Evolutionary conservation across 92 coral and sea anemone genomes (phyloP).

Genomic region (Epizoanthus rinbou): DNA sequence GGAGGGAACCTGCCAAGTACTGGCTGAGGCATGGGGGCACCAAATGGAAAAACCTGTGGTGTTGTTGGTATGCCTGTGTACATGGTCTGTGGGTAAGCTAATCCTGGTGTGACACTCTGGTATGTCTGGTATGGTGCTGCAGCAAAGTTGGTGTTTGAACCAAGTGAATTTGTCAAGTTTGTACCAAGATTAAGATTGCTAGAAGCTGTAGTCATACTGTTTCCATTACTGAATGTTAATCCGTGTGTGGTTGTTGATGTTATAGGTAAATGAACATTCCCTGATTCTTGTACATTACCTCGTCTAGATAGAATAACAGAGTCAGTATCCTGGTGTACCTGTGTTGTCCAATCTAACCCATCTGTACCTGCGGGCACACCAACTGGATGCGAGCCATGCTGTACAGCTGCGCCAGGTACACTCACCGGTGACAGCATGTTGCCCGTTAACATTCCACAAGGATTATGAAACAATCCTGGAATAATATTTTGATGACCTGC

Average conservation of each 20-base stretch:
- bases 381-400: background rate
- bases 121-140: constrained; percentile 2
- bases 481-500: background rate
- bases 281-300: background rate
- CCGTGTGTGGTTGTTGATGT: no score
- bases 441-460: background rate
- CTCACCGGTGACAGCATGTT: background rate
- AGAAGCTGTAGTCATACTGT: background rate
- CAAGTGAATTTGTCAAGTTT: background rate
- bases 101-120: background rate
- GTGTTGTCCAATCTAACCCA: background rate
- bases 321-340: background rate
- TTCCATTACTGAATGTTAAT: background rate
- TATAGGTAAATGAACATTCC: no score
- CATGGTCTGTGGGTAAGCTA: constrained; percentile 1
- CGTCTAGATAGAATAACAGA: no score
- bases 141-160: background rate
- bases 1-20: background rate
- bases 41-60: background rate
- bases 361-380: background rate
- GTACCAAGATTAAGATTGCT: background rate
- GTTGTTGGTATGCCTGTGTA: constrained; percentile 20
- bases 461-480: background rate
- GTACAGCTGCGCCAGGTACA: background rate
- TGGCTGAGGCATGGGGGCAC: constrained; percentile 8